These are phyloP conservation scores for Crotalus viridis DNA, from an alignment of 2,113 vertebrate species.

Conservation along the genomic window DNA sequence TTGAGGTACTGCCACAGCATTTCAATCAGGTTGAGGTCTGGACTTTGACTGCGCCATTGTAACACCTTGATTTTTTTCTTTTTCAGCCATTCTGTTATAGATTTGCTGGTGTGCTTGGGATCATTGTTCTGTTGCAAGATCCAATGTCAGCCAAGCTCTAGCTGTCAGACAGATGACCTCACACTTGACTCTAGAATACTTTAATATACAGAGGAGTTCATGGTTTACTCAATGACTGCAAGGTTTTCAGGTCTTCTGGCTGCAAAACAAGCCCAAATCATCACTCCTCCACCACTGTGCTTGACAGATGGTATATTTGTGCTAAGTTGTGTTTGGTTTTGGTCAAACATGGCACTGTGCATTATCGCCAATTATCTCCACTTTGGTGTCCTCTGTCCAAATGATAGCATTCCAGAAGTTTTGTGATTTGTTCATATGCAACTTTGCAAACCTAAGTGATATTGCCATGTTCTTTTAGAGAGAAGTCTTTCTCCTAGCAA, in stretches of 20 bases:
- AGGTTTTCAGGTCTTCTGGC: not conserved
- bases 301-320: not conserved
- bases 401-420: not conserved
- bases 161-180: not conserved
- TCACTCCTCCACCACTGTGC: not conserved
- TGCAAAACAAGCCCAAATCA: not conserved
- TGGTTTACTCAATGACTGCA: not conserved
- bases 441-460: not conserved
- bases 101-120: not conserved
- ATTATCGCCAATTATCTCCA: not conserved
- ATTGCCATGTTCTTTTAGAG: not conserved
- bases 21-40: not conserved
- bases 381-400: not conserved
- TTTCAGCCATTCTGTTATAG: not conserved
- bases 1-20: not conserved
- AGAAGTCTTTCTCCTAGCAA: not conserved
- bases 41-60: not conserved
- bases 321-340: not conserved
- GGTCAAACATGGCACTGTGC: not conserved
- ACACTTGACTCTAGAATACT: not conserved
- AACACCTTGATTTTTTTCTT: not conserved
- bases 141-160: not conserved
- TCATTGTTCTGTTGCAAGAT: not conserved
- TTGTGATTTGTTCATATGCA: not conserved
- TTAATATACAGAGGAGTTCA: not conserved